Evolutionary conservation across 1,140 invertebrate genomes (phyloP), one percentile per base, ranked within the genome.

Genomic region (Acarapis woodi): DNA sequence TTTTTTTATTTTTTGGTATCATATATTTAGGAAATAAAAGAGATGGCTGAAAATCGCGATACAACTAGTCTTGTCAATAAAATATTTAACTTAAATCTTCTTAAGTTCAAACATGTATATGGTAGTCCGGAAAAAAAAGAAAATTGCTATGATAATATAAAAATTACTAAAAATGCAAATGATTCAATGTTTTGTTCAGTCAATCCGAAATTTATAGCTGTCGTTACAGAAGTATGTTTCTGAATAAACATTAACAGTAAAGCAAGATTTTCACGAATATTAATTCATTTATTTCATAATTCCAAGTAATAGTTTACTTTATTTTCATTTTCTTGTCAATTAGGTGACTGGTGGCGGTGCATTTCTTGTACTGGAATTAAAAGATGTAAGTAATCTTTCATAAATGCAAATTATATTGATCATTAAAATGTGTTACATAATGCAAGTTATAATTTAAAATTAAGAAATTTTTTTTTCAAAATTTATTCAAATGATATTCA

Each of bases 71-170:
- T n/a, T n/a, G n/a, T n/a, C n/a, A n/a, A n/a, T n/a, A n/a, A n/a
- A n/a, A n/a, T n/a, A n/a, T n/a, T n/a, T n/a, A n/a, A n/a, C n/a
- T n/a, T n/a, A n/a, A n/a, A n/a, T n/a, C n/a, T n/a, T n/a, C n/a
- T n/a, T 56, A 94, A 94, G 62, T 96, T 93, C 64, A 76, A 87
- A 52, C 90, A 97, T 64, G 87, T 97, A 48, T 97, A 88, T 62
- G 90, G 88, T 47, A 76, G 85, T 51, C 68, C 79, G 36, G 58
- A 87, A 39, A 97, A 96, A 61, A 67, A 83, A 53, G 88, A 97
- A 55, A 76, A 90, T 62, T 97, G 90, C 60, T 97, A 94, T 62
- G 88, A 96, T 60, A 90, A 93, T 58, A 82, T 99, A 51, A 65
- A 85, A 51, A 85, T 99, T 30, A 94, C 87, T 14, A 94, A 96